Evolutionary conservation across 2,113 vertebrate species (phyloP).

Genomic region (Corydoras maculifer): DNA sequence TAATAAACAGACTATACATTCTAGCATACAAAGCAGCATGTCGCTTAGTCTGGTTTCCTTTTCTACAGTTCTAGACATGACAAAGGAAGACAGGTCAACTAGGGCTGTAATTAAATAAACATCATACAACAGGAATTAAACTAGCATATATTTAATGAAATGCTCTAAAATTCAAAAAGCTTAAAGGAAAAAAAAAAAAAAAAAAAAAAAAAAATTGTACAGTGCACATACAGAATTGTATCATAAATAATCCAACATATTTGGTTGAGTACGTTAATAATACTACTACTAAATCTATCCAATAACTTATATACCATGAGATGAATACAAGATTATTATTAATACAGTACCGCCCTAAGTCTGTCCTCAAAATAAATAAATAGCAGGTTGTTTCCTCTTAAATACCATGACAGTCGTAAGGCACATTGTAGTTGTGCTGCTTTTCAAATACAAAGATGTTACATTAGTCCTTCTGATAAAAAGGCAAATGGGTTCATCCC

Average conservation of each 20-base stretch:
- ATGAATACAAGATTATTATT: constrained; percentile 88
- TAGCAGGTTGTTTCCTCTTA: constrained; percentile 69
- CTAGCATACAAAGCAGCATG: constrained; percentile 88
- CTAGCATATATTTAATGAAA: constrained; percentile 74
- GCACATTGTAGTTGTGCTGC: constrained; percentile 78
- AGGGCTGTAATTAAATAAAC: constrained; percentile 70
- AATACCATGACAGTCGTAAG: constrained; percentile 95
- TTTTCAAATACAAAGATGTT: constrained; percentile 57
- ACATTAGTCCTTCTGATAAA: constrained; percentile 64
- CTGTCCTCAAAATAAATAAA: constrained; percentile 98
- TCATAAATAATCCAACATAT: constrained; percentile 96
- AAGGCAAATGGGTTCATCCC: constrained; percentile 55
- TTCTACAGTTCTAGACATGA: constrained; percentile 63
- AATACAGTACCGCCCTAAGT: constrained; percentile 97
- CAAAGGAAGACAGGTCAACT: constrained; percentile 63
- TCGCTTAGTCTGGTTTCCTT: constrained; percentile 55
- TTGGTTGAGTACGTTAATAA: constrained; percentile 94
- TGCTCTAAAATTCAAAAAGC: constrained; percentile 81
- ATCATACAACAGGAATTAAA: constrained; percentile 69
- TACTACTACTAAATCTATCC: constrained; percentile 81
- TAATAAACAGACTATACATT: constrained; percentile 81
- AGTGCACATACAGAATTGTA: constrained; percentile 89
- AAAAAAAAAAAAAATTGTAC: constrained; percentile 69
- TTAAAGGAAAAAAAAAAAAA: constrained; percentile 47
- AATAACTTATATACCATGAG: constrained; percentile 99